A percentile compares a stretch with the other conserved stretches of the same genome.
phyloP scores from a whole-genome alignment of 2,888 invertebrate genomes.

The Belgica antarctica region DNA sequence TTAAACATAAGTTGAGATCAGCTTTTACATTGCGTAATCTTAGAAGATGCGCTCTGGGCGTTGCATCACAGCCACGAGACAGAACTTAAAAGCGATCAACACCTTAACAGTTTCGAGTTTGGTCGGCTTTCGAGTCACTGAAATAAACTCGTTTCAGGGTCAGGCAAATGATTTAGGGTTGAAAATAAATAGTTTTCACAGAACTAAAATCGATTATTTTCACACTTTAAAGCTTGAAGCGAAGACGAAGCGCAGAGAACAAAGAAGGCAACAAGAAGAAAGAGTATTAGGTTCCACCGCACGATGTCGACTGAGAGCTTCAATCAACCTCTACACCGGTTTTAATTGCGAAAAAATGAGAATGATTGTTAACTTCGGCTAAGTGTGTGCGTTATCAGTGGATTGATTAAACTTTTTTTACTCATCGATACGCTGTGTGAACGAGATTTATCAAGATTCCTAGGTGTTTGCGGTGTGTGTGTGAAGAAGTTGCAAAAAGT shows the following conservation, averaged over 20 bases:
- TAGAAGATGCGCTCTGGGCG: not conserved
- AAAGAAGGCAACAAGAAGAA: not conserved
- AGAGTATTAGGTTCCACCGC: not conserved
- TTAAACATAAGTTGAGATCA: not conserved
- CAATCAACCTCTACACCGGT: not conserved
- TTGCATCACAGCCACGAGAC: too few species aligned
- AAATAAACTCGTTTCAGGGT: too few species aligned
- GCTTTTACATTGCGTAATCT: not conserved
- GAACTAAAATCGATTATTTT: too few species aligned
- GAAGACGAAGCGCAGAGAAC: too few species aligned
- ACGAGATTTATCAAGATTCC: slow-evolving; percentile 4
- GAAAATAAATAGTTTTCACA: too few species aligned
- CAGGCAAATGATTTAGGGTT: too few species aligned
- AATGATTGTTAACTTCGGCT: too few species aligned
- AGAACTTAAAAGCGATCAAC: too few species aligned
- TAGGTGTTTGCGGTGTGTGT: not conserved
- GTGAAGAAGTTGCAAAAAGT: not conserved
- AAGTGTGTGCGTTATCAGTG: not conserved
- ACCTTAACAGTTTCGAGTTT: not conserved
- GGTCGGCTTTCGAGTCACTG: too few species aligned
- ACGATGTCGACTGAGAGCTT: not conserved
- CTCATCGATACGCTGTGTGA: not conserved
- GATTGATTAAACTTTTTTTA: not conserved
- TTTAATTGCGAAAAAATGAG: not conserved
- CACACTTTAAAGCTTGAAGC: too few species aligned